These are phyloP conservation scores for Hirtodrosophila trivittata DNA, from an alignment of 2,888 invertebrate species.

Conservation along the genomic window DNA sequence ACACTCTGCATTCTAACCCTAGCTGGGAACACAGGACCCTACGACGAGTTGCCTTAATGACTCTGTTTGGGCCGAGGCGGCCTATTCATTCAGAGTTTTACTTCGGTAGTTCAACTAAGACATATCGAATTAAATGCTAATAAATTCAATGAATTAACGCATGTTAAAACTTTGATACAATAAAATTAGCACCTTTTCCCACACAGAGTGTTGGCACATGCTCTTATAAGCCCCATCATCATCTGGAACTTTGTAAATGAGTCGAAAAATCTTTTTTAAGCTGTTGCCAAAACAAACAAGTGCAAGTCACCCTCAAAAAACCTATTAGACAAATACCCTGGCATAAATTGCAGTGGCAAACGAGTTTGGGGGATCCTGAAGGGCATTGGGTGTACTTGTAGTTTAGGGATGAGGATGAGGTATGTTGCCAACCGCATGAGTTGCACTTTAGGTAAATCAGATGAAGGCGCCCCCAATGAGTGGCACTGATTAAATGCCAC, in stretches of 20 bases:
- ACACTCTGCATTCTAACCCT: no score
- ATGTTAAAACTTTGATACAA: constrained; percentile 58
- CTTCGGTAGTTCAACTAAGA: no score
- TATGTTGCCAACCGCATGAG: constrained; percentile 61
- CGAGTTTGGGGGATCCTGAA: constrained; percentile 11
- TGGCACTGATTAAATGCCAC: constrained; percentile 67
- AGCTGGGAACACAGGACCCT: no score
- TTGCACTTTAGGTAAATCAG: constrained; percentile 67
- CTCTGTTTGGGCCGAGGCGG: no score
- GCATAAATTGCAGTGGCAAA: constrained; percentile 32
- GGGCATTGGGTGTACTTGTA: background rate
- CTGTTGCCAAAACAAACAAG: constrained; percentile 40
- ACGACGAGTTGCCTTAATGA: no score
- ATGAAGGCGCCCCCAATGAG: constrained; percentile 43
- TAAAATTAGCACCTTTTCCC: constrained; percentile 36
- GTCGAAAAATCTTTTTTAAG: constrained; percentile 41
- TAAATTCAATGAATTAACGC: constrained; percentile 64
- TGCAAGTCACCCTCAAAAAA: constrained; percentile 50
- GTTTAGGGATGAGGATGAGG: constrained; percentile 6
- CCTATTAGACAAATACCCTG: constrained; percentile 41
- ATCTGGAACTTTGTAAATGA: constrained; percentile 36
- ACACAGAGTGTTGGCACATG: constrained; percentile 15
- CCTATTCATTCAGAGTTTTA: no score
- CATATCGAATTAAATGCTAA: no score
- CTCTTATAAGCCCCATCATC: constrained; percentile 22